Conservation (phyloP, 1,140 invertebrate genomes). For the Hypsibius dujardini region DNA sequence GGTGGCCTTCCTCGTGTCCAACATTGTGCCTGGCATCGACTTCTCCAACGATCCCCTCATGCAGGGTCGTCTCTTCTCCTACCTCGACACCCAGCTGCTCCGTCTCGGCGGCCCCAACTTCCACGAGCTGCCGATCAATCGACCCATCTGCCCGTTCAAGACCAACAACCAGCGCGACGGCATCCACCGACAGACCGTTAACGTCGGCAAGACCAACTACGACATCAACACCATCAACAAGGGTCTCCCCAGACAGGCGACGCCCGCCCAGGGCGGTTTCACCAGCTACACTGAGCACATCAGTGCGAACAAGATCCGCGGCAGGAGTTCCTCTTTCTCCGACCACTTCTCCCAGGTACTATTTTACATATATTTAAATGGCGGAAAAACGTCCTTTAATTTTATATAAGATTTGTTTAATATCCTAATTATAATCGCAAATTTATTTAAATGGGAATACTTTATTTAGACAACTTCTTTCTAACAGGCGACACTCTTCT, state of each 20-base stretch:
- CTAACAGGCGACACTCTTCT: conserved; percentile 7
- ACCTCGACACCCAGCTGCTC: conserved; percentile 81
- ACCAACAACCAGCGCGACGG: conserved; percentile 78
- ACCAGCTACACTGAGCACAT: background rate
- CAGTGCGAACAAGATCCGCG: background rate
- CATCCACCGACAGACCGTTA: conserved; percentile 34
- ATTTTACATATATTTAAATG: too few relatives aligned
- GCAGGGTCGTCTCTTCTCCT: conserved; percentile 71
- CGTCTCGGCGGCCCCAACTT: conserved; percentile 71
- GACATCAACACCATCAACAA: conserved; percentile 16
- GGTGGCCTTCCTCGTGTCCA: conserved; percentile 73
- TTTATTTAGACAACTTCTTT: too few relatives aligned
- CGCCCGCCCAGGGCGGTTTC: background rate
- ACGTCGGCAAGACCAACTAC: conserved; percentile 28
- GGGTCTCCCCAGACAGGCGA: background rate
- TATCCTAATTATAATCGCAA: too few relatives aligned
- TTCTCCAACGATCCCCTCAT: conserved; percentile 25
- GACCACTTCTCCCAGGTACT: conserved; percentile 12
- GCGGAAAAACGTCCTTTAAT: too few relatives aligned
- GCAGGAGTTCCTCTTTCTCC: background rate
- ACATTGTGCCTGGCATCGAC: conserved; percentile 69
- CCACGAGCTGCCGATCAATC: conserved; percentile 83
- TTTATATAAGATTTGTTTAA: too few relatives aligned
- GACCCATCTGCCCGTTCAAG: conserved; percentile 46
- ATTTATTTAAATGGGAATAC: too few relatives aligned